A percentile compares a stretch with the other conserved stretches of the same genome.
phyloP scores from a whole-genome alignment of 1,140 invertebrate genomes.

The Plutomurus gul region DNA sequence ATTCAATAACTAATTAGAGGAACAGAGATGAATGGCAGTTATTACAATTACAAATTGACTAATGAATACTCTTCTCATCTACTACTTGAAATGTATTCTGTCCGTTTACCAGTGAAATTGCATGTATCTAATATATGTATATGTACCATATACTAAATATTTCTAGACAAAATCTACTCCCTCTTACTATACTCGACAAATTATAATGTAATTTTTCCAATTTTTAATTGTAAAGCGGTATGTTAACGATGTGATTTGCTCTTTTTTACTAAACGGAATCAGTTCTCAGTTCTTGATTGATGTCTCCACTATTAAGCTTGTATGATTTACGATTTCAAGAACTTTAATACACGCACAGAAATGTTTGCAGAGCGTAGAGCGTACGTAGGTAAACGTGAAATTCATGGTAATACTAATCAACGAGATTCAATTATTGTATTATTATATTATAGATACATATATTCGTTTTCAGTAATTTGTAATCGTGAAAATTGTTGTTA shows the following conservation, averaged over 20 bases:
- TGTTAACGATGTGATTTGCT: slow-evolving; percentile 24
- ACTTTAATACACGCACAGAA: no score
- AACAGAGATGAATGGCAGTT: slow-evolving; percentile 6
- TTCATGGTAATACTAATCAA: background rate
- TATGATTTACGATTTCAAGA: background rate
- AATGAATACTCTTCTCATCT: background rate
- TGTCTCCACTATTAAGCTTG: background rate
- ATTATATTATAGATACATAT: no score
- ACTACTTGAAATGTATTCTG: slow-evolving; percentile 21
- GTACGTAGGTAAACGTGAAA: background rate
- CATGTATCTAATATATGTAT: background rate
- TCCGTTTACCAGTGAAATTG: background rate
- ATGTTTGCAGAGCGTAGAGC: background rate
- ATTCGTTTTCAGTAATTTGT: background rate
- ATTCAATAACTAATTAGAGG: background rate
- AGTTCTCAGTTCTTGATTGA: background rate
- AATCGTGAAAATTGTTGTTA: background rate
- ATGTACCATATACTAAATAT: background rate
- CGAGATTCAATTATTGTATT: background rate
- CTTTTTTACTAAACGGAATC: background rate
- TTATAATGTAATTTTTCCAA: slow-evolving; percentile 5
- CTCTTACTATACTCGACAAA: background rate
- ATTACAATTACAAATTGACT: background rate
- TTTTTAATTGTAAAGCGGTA: slow-evolving; percentile 15
- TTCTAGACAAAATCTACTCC: background rate